Base-by-base conservation (phyloP, 1,140 invertebrate genomes). In the Drosophila tsacasi region DNA sequence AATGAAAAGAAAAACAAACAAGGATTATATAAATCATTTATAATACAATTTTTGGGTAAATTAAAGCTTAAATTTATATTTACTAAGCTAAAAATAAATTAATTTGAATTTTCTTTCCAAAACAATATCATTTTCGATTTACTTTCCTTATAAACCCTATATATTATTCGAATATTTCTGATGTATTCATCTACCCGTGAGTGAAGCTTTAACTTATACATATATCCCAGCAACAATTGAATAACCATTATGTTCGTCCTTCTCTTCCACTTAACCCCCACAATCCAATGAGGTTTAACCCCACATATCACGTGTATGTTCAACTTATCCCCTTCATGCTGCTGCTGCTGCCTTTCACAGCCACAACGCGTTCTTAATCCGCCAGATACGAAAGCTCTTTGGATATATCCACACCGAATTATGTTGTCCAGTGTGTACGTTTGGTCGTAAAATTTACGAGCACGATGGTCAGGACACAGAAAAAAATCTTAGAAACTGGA, bases 371-470 rank as follows among this genome's bases (percentile, higher is more conserved):
- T 66, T 74, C 76, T 60, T 76, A 82, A 78, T 82, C 74, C 68
- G 52, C 61, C 21, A 66, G 42, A 46, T 60, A 42, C 57, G 30
- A 65, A 42, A 79, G 73, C 73, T 64, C 74, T 76, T 73, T 61
- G 58, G 58, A 42, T 73, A 67, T 66, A 82, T 81, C 82, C 63
- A 50, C 64, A 86, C 59, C 50, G 72, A 75, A 86, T 86, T 79
- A 86, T 82, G 75, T 54, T 83, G 80, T 87, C 83, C 83, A 82
- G 76, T 76, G 67, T 79, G 79, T 77, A 89, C 80, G 81, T 73
- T 83, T 80, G 81, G 84, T 61, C 76, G 83, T 89, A 87, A 87
- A 87, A 89, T 86, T 86, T 80, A 77, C 55, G 73, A 61, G 55
- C 63, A 66, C 23, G 64, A 71, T 71, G 67, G 37, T 39, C 67